Evolutionary conservation across 2,888 invertebrate genomes (phyloP).

Genomic region (Pollenia labialis): DNA sequence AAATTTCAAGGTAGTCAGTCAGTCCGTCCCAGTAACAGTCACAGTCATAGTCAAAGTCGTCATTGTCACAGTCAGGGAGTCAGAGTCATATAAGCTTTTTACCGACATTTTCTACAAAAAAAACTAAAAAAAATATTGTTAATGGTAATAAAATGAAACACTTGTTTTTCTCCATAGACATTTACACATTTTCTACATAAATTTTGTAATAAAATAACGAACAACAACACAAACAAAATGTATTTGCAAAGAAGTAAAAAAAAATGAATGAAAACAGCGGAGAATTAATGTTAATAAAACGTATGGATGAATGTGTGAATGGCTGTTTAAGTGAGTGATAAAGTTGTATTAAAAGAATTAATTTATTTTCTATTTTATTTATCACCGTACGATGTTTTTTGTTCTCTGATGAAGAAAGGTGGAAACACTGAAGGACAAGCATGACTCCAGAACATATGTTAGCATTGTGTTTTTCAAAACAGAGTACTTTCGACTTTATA

Average conservation of each 20-base stretch:
- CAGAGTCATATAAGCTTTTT: slow-evolving; percentile 33
- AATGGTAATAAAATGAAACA: slow-evolving; percentile 62
- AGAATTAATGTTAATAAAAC: slow-evolving; percentile 10
- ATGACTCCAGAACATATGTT: slow-evolving; percentile 33
- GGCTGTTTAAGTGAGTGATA: slow-evolving; percentile 55
- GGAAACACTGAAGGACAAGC: slow-evolving; percentile 9
- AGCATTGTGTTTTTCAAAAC: neutral
- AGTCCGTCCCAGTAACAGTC: slow-evolving; percentile 3
- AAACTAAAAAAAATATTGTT: slow-evolving; percentile 22
- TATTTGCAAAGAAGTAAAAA: slow-evolving; percentile 34
- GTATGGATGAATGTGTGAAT: slow-evolving; percentile 8
- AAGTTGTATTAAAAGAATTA: slow-evolving; percentile 60
- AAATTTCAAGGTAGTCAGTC: slow-evolving; percentile 63
- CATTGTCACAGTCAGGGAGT: slow-evolving; percentile 30
- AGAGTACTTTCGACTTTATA: no score
- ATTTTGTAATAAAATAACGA: slow-evolving; percentile 41
- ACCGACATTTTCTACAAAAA: slow-evolving; percentile 50
- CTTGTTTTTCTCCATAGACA: slow-evolving; percentile 44
- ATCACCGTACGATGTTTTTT: slow-evolving; percentile 42
- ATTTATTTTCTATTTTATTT: slow-evolving; percentile 53
- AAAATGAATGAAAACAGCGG: slow-evolving; percentile 25
- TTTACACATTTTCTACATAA: slow-evolving; percentile 55
- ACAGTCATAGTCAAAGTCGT: slow-evolving; percentile 33
- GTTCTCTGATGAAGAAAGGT: slow-evolving; percentile 27
- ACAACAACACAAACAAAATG: slow-evolving; percentile 10